Evolutionary conservation across 2,113 vertebrate species (phyloP).

Genomic region (Phalacrocorax aristotelis): DNA sequence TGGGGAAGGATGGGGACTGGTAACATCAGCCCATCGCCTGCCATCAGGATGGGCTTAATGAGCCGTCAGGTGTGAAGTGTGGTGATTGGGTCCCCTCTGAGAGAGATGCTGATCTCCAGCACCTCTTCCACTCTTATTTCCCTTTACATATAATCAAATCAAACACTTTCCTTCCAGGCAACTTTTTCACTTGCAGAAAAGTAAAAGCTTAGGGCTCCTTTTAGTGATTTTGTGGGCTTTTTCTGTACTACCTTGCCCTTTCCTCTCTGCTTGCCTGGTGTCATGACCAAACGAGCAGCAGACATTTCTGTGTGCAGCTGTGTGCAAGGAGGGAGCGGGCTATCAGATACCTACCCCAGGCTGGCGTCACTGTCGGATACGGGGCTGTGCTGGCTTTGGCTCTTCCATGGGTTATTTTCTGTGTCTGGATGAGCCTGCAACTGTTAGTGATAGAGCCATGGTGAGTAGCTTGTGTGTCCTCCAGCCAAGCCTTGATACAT

Average conservation of each 20-base stretch:
- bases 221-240: neutral
- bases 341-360: no score
- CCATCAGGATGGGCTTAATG: neutral
- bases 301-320: no score
- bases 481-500: neutral
- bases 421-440: neutral
- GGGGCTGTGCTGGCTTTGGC: neutral
- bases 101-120: neutral
- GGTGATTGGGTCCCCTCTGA: rapidly evolving
- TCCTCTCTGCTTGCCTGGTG: neutral
- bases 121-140: neutral
- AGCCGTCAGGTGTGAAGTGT: neutral
- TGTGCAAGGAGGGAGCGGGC: rapidly evolving
- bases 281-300: neutral
- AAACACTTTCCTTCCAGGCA: neutral
- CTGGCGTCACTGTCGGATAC: rapidly evolving
- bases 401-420: neutral
- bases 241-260: neutral
- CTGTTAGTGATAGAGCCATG: neutral
- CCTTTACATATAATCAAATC: neutral
- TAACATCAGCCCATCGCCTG: neutral
- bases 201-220: neutral
- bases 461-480: neutral
- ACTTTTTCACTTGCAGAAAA: neutral
- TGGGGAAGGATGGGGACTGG: neutral